Base-by-base conservation (phyloP, 2,113 vertebrate genomes). In the Harpagus bidentatus region DNA sequence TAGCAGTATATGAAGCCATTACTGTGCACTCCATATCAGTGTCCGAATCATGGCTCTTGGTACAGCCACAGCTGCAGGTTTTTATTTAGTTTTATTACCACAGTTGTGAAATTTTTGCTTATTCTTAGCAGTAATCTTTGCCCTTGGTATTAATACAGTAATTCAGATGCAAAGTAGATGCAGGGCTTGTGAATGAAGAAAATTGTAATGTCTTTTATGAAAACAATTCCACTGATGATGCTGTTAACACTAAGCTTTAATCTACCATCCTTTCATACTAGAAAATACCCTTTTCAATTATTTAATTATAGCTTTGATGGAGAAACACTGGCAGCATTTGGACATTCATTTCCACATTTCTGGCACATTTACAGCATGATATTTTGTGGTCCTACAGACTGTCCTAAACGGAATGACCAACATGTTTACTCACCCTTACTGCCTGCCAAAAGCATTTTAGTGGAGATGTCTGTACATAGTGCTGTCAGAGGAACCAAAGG, bases 401-500 rank as follows among this genome's bases (percentile, higher is more conserved):
- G 25, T 63, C 52, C 80, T 74, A 48, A 73, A 55, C 25, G 38
- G 59, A 63, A 84, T 72, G 77, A 70, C 20, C 23, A 38, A 61
- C 28, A 50, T 9, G 36, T 65, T 67, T 87, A 88, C 98, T 97
- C 79, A 98, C 98, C 95, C 55, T 96, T 82, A 71, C 97, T 98
- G 38, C 96, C 97, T 50, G 97, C 93, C 88, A 98, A 66, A 48
- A 98, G 97, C 59, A 96, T 62, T 80, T 95, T 94, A 72, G 74
- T 40, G 47, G 95, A 97, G 17, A 62, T 61, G n/a, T 98, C 97
- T 22, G 96, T 96, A 32, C 94, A 91, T 14, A 98, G 45, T 1
- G 90, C 90, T 25, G 97, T 98, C 89, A 98, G 87, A 82, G 98
- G 94, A 97, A 97, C 97, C 82, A 97, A 88, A 26, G 97, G 83